Evolutionary conservation across 2,797 vertebrate species (phyloP), one percentile per base, ranked within the genome.

Genomic region (Enteromius afrohamiltoni): DNA sequence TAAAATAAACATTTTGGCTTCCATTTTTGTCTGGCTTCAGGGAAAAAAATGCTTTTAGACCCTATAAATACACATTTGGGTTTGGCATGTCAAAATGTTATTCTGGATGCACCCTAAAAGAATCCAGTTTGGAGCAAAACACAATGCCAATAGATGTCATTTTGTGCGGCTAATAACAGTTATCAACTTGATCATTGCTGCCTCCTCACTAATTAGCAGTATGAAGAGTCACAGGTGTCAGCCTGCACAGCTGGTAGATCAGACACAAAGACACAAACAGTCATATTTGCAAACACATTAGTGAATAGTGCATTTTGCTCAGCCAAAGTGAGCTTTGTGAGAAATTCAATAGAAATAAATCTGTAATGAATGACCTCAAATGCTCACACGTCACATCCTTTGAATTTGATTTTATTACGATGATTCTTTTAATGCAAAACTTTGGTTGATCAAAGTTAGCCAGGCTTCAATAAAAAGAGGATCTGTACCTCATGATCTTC

Each of bases 141-240:
- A 64, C 42, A 53, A 21, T 69, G 77, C 23, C 34, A 83, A 78
- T 49, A 65, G 49, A 69, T 85, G 73, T 68, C 14, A 86, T 86
- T 85, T 86, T 45, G 37, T 7, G 0, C 1, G 1, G 8, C 17
- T 80, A 83, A 86, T 76, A 80, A 83, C 81, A 37, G 77, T 83
- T 64, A 83, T 86, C 70, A 77, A 68, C 83, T 21, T 69, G 69
- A 69, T 83, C 49, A 75, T 79, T 60, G 55, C 60, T 29, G 67
- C 49, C 31, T 65, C 16, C 40, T 23, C 0, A 10, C 31, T 68
- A 76, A 79, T 58, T 67, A 45, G 26, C 29, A 16, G 37, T 7
- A 34, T n/a, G 68, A 17, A 45, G 51, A 83, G 67, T n/a, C 37
- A 40, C 85, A 83, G 85, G 49, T 86, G 85, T 83, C 26, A 55